Conservation (phyloP, 2,113 vertebrate species). For the Aegypius monachus region DNA sequence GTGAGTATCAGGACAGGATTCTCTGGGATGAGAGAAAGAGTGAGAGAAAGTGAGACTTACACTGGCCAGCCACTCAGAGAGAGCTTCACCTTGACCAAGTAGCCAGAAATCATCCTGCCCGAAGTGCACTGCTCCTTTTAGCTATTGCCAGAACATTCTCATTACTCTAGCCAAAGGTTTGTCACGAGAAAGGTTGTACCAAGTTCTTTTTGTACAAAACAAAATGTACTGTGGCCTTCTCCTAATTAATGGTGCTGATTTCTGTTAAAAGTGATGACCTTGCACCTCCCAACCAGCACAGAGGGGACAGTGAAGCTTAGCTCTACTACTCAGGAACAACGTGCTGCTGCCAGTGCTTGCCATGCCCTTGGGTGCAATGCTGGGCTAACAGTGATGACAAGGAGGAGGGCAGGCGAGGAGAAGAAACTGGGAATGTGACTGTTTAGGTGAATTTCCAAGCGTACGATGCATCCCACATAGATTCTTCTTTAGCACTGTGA, state of each 20-base stretch:
- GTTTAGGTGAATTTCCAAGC: background rate
- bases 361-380: background rate
- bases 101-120: background rate
- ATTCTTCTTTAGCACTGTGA: background rate
- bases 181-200: background rate
- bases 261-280: background rate
- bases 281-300: background rate
- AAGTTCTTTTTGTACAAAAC: background rate
- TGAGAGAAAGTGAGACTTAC: background rate
- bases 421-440: background rate
- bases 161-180: background rate
- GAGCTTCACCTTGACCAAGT: background rate
- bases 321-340: background rate
- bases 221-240: background rate
- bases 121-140: background rate
- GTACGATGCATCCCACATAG: rapidly evolving
- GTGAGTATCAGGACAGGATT: background rate
- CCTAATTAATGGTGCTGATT: background rate
- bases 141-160: conserved; percentile 10
- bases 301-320: background rate
- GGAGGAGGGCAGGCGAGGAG: background rate
- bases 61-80: background rate
- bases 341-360: background rate
- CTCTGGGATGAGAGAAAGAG: background rate
- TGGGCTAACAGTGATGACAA: rapidly evolving